A percentile compares a stretch with the other conserved stretches of the same genome.
Evolutionary conservation across 2,113 vertebrate species (phyloP).

Genomic region (Arenaria interpres): DNA sequence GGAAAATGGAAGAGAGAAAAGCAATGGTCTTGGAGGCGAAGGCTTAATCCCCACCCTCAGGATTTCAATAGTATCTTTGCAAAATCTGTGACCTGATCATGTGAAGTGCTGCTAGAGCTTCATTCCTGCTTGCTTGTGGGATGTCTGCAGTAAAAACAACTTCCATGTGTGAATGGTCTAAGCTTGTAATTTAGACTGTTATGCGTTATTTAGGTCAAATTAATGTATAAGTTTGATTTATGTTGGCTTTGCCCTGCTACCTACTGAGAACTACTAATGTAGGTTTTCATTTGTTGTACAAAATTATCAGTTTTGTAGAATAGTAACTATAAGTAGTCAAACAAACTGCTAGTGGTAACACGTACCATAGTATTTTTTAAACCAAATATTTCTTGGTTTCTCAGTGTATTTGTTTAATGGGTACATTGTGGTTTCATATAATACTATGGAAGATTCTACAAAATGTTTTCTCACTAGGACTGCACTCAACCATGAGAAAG

Average conservation of each 20-base stretch:
- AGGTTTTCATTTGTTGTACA: neutral
- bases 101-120: neutral
- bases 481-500: neutral
- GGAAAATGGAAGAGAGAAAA: neutral
- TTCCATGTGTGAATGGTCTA: neutral
- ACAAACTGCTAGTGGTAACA: neutral
- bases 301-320: neutral
- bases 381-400: neutral
- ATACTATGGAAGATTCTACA: neutral
- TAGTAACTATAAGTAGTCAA: neutral
- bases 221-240: neutral
- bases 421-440: neutral
- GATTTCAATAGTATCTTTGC: neutral
- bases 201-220: neutral
- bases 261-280: neutral
- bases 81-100: neutral
- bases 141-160: neutral
- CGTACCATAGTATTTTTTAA: accelerated
- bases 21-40: neutral
- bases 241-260: neutral
- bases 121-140: neutral
- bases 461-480: neutral
- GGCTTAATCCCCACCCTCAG: neutral
- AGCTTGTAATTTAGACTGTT: neutral
- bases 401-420: neutral